Conservation (phyloP, 2,888 invertebrate species). For the Scaptodrosophila latifasciaeformis region DNA sequence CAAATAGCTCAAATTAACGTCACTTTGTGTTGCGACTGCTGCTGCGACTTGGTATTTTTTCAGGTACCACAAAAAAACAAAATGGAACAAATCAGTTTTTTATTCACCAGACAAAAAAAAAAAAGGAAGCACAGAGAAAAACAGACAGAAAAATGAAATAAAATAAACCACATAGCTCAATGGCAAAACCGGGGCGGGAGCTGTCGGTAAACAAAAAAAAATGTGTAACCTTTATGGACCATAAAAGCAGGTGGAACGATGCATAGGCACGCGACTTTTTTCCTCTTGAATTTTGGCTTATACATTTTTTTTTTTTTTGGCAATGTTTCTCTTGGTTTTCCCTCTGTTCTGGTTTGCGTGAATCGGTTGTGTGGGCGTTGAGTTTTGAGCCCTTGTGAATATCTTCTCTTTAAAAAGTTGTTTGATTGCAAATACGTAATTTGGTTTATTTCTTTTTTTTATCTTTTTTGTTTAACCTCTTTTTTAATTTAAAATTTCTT, state of each 20-base stretch:
- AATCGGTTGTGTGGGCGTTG: not conserved
- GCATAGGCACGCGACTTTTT: constrained; percentile 46
- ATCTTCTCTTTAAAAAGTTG: constrained; percentile 52
- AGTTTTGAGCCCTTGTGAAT: constrained; percentile 34
- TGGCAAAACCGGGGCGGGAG: not conserved
- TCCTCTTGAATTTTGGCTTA: constrained; percentile 1
- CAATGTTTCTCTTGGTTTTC: not conserved
- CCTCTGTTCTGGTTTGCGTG: not conserved
- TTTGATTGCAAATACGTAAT: constrained; percentile 50
- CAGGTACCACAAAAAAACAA: not conserved
- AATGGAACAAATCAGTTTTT: constrained; percentile 1
- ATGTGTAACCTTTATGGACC: constrained; percentile 56
- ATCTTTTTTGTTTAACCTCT: not conserved
- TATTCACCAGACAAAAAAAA: not conserved
- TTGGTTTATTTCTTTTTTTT: too few species aligned
- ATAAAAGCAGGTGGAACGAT: constrained; percentile 58
- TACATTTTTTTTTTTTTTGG: constrained; percentile 19
- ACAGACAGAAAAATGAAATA: not conserved
- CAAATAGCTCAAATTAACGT: too few species aligned
- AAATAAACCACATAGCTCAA: not conserved
- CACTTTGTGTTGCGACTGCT: not conserved
- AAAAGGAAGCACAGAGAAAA: not conserved
- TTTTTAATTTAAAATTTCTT: not conserved
- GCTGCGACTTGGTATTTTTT: not conserved
- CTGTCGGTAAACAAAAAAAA: too few species aligned